A percentile compares a stretch with the other conserved stretches of the same genome.
These are phyloP conservation scores for Pardalotus punctatus DNA, from an alignment of 2,113 vertebrate species.

Conservation along the genomic window DNA sequence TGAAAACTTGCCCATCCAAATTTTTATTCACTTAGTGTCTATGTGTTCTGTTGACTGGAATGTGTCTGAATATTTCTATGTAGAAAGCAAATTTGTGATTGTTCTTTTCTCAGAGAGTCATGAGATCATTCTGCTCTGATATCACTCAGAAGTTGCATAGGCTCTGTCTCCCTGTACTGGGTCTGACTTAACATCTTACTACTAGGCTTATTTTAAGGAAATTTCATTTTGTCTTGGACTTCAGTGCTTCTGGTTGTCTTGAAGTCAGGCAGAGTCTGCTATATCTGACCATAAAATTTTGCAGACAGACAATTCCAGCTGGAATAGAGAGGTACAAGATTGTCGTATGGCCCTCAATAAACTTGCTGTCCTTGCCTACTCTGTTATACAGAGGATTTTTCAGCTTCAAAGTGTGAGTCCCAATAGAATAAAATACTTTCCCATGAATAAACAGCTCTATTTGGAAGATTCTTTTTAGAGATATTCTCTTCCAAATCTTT, in stretches of 20 bases:
- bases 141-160: neutral
- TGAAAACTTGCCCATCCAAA: neutral
- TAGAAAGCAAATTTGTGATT: neutral
- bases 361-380: neutral
- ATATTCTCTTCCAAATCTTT: neutral
- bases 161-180: neutral
- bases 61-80: neutral
- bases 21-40: neutral
- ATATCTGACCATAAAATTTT: neutral
- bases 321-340: neutral
- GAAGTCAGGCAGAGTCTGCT: neutral
- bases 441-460: neutral
- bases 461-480: neutral
- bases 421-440: neutral
- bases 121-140: neutral
- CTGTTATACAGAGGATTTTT: neutral
- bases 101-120: neutral
- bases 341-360: neutral
- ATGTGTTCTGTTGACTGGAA: neutral
- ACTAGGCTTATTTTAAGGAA: neutral
- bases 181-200: neutral
- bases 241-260: neutral
- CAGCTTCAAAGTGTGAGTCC: neutral
- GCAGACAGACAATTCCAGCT: neutral
- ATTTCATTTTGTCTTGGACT: neutral